These are phyloP conservation scores for Pteria penguin DNA, from an alignment of 2,888 invertebrate species.

Conservation along the genomic window DNA sequence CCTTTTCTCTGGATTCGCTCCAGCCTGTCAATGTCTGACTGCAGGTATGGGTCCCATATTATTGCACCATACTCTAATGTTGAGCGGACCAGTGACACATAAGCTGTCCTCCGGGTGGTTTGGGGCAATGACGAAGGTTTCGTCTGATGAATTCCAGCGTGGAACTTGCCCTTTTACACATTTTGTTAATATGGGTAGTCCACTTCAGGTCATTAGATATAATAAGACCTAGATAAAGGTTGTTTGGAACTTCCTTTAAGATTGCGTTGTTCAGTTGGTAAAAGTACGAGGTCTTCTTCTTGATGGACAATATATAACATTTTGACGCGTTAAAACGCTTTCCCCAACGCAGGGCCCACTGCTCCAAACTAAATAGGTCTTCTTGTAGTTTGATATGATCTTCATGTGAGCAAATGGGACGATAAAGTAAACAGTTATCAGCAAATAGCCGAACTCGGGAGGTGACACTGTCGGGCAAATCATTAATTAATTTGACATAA, in stretches of 20 bases:
- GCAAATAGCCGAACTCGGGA: constrained; percentile 32
- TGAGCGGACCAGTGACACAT: constrained; percentile 3
- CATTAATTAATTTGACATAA: constrained; percentile 30
- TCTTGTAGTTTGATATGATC: constrained; percentile 26
- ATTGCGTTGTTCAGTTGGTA: constrained; percentile 15
- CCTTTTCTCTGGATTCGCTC: not conserved
- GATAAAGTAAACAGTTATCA: constrained; percentile 34
- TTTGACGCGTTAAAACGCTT: constrained; percentile 37
- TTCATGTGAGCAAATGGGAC: constrained; percentile 18
- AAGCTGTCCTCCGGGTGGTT: not conserved
- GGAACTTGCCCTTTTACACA: constrained; percentile 36
- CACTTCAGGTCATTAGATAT: constrained; percentile 32
- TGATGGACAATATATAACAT: constrained; percentile 21
- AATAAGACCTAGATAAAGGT: not conserved
- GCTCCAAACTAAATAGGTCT: constrained; percentile 24
- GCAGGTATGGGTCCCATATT: constrained; percentile 3
- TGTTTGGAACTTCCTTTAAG: constrained; percentile 18
- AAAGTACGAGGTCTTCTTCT: constrained; percentile 20
- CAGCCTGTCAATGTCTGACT: not conserved
- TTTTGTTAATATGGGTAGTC: constrained; percentile 35
- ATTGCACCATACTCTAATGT: not conserved
- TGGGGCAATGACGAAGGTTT: constrained; percentile 17
- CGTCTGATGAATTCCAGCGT: constrained; percentile 35
- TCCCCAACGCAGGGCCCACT: constrained; percentile 28
- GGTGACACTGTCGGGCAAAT: constrained; percentile 26